phyloP scores from a whole-genome alignment of 2,113 vertebrate genomes.

The Bufo bufo region DNA sequence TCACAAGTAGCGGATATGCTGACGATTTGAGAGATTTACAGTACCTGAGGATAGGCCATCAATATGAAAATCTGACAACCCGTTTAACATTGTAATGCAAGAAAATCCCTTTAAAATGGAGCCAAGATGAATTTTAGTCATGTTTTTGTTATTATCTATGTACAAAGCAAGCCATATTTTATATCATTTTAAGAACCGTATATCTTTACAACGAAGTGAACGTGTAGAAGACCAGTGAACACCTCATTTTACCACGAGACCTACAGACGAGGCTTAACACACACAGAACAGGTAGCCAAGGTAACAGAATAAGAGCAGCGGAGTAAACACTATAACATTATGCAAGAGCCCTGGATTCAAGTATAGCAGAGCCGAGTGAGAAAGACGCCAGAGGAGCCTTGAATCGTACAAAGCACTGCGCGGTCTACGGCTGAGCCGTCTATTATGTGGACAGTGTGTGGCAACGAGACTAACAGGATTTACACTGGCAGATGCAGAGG shows the following conservation, averaged over 20 bases:
- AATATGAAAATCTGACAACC: too few species aligned
- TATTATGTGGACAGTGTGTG: not conserved
- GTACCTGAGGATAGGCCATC: too few species aligned
- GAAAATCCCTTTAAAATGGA: too few species aligned
- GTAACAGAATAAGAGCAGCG: conserved; percentile 23
- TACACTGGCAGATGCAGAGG: not conserved
- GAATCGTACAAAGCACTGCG: not conserved
- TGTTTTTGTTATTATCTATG: too few species aligned
- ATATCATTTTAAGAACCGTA: too few species aligned
- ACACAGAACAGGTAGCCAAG: conserved; percentile 33
- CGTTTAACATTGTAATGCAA: too few species aligned
- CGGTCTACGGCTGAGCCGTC: not conserved
- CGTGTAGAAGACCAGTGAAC: not conserved
- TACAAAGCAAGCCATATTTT: too few species aligned
- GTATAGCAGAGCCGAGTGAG: not conserved
- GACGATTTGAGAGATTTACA: too few species aligned
- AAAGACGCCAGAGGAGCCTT: not conserved
- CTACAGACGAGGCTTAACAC: not conserved
- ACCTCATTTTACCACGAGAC: not conserved
- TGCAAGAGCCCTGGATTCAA: conserved; percentile 12
- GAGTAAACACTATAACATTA: conserved; percentile 29
- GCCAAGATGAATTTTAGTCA: too few species aligned
- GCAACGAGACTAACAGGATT: not conserved
- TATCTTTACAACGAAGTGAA: not conserved
- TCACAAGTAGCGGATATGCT: too few species aligned